Percentiles rank a stretch among this genome's conserved stretches.
phyloP scores from a whole-genome alignment of 2,797 vertebrate species.

The Momotus momota region DNA sequence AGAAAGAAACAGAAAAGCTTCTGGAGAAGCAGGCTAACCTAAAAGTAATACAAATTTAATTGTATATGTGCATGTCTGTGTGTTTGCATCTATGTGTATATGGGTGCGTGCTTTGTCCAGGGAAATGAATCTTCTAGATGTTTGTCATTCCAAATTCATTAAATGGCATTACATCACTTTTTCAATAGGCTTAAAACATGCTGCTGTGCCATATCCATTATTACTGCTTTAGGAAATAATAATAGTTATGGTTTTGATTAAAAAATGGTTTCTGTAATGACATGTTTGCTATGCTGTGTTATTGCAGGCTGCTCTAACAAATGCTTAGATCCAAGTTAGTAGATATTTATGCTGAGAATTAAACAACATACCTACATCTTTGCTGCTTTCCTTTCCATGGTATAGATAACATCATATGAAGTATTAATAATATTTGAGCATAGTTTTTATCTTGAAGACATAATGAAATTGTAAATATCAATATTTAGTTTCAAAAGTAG shows the following conservation, averaged over 20 bases:
- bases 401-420: not conserved
- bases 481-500: not conserved
- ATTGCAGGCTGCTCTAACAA: not conserved
- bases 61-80: not conserved
- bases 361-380: not conserved
- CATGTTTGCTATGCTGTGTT: not conserved
- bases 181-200: not conserved
- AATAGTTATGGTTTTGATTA: not conserved
- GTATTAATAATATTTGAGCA: not conserved
- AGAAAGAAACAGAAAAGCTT: constrained; percentile 83
- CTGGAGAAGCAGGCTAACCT: constrained; percentile 77
- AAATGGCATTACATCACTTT: not conserved
- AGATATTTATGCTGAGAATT: not conserved
- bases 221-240: not conserved
- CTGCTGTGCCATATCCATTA: not conserved
- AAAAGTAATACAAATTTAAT: constrained; percentile 78
- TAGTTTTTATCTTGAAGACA: not conserved
- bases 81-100: not conserved
- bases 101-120: not conserved
- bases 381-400: not conserved
- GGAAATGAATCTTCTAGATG: not conserved
- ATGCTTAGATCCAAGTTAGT: not conserved
- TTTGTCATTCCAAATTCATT: not conserved
- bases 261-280: not conserved
- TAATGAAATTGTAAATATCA: not conserved